Evolutionary conservation across 1,140 invertebrate genomes (phyloP), one percentile per base, ranked within the genome.

Genomic region (Limonius californicus): DNA sequence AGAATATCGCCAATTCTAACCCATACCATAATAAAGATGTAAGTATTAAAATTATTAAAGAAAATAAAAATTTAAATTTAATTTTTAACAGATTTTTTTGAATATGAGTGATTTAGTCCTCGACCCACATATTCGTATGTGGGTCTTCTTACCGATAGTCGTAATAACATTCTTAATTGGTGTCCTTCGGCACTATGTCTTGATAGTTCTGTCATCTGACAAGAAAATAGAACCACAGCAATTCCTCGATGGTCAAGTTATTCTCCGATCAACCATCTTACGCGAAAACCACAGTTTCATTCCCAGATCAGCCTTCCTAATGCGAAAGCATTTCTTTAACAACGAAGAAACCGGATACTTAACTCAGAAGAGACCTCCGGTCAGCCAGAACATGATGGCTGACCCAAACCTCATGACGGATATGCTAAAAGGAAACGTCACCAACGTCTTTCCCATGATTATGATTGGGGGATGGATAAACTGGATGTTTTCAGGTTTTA

Each of bases 381-480:
- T 89, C 18, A 86, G 89, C 1, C 89, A 92, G 78, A 97, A 97
- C 78, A 94, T 94, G 50, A 96, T 97, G 89, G 92, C 93, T n/a
- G 96, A 99, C 83, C 96, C 96, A 1, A 91, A 86, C 55, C 92
- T 98, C 87, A 96, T 99, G 89, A 98, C 94, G 7, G 98, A 99
- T 70, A 98, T 99, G 96, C 80, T 99, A 18, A 99, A 99, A 79
- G 97, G 97, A 42, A 99, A 99, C 81, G 84, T 99, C n/a, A 97
- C 96, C 0, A 99, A 99, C 83, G 95, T 99, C 2, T 78, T 97
- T 59, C 97, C 97, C 0, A 99, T 98, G 95, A 95, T 99, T 64
- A 84, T 99, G 0, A 98, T 99, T 70, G 97, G 97, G 72, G 97
- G 91, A n/a, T 99, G 97, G 97, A 99, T 99, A 68, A 99, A 99